Conservation (phyloP, 2,797 vertebrate genomes). For the Neostethus bicornis region DNA sequence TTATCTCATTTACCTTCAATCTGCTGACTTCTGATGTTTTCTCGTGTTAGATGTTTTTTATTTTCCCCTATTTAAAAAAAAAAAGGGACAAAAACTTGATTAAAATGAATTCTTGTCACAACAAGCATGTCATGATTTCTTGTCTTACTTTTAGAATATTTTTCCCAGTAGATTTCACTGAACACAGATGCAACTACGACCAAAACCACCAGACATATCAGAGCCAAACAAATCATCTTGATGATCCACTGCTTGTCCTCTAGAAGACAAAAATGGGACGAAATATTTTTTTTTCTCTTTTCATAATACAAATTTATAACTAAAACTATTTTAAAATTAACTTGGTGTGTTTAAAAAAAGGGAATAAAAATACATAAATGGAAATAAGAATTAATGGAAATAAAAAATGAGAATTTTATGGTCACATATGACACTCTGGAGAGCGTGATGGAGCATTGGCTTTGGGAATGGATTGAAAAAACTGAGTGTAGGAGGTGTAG, state of each 20-base stretch:
- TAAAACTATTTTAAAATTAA: slow-evolving; percentile 6
- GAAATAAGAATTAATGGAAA: too few species aligned
- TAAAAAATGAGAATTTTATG: too few species aligned
- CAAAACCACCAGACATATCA: slow-evolving; percentile 79
- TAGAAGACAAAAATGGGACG: slow-evolving; percentile 24
- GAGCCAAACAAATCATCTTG: slow-evolving; percentile 81
- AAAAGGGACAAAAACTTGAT: slow-evolving; percentile 7
- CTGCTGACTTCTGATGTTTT: slow-evolving; percentile 1
- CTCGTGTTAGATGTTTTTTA: background rate
- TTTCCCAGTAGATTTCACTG: slow-evolving; percentile 61
- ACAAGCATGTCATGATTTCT: background rate
- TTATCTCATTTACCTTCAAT: slow-evolving; percentile 45
- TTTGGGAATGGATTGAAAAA: slow-evolving; percentile 14
- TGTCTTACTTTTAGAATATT: slow-evolving; percentile 54
- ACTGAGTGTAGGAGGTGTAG: slow-evolving; percentile 60
- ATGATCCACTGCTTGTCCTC: slow-evolving; percentile 72
- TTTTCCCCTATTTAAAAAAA: slow-evolving; percentile 42
- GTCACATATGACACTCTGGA: too few species aligned
- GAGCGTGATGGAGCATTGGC: slow-evolving; percentile 54
- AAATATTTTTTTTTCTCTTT: too few species aligned
- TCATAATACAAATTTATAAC: background rate
- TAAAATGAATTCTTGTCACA: slow-evolving; percentile 1
- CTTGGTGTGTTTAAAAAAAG: too few species aligned
- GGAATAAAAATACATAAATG: too few species aligned
- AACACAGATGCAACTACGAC: slow-evolving; percentile 65